phyloP scores from a whole-genome alignment of 2,797 vertebrate genomes.

The Tauraco hartlaubi region DNA sequence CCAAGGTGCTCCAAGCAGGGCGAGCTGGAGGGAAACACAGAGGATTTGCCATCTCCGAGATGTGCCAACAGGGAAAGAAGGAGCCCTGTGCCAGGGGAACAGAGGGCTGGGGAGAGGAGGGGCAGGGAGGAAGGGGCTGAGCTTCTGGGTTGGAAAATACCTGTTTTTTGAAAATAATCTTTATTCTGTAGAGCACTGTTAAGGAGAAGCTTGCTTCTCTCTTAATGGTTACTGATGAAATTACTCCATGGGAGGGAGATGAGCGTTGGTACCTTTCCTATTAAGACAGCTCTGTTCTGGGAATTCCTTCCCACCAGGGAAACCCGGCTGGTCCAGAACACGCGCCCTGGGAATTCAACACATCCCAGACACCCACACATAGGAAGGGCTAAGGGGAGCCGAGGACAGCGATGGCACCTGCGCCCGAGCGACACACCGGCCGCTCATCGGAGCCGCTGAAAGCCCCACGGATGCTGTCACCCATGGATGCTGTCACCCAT shows the following conservation, averaged over 20 bases:
- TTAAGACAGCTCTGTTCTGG: fast-evolving
- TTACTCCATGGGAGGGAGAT: fast-evolving
- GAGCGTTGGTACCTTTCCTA: fast-evolving
- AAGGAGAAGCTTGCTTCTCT: background rate
- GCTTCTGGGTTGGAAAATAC: background rate
- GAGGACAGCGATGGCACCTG: fast-evolving
- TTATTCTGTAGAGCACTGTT: background rate
- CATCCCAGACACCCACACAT: fast-evolving
- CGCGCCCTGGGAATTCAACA: fast-evolving
- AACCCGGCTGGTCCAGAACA: fast-evolving
- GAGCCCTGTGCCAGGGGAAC: background rate
- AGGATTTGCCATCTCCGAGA: fast-evolving
- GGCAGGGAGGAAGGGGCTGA: background rate
- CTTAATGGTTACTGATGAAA: fast-evolving
- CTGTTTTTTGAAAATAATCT: fast-evolving
- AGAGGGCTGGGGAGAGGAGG: background rate
- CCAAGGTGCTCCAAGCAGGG: background rate
- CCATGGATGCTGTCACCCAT: background rate
- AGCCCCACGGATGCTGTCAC: too few relatives aligned
- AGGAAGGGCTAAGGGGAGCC: background rate
- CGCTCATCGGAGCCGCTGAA: fast-evolving
- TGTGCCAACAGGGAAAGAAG: fast-evolving
- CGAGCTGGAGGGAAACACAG: background rate
- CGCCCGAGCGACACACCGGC: fast-evolving
- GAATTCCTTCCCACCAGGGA: background rate